Conservation (phyloP, 2,113 vertebrate genomes). For the Daboia siamensis region DNA sequence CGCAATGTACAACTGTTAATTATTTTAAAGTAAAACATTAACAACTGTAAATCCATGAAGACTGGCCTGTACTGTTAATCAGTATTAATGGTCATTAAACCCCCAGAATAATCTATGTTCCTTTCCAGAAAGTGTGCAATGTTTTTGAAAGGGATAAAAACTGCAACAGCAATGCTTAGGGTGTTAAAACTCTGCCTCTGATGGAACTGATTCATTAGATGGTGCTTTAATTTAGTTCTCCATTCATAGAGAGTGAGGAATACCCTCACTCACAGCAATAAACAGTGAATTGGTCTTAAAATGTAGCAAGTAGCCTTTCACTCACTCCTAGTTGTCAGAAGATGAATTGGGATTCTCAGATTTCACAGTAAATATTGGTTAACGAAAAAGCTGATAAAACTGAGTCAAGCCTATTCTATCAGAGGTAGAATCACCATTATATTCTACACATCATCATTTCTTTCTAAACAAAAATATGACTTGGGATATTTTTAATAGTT, state of each 20-base stretch:
- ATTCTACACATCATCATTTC: constrained; percentile 13
- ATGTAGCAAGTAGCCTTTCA: constrained; percentile 5
- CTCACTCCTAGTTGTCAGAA: background rate
- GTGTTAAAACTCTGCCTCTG: background rate
- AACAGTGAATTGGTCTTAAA: constrained; percentile 21
- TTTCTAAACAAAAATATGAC: constrained; percentile 26
- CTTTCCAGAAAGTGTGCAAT: background rate
- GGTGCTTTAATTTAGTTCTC: constrained; percentile 4
- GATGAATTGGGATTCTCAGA: constrained; percentile 4
- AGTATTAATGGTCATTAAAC: background rate
- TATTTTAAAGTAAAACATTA: background rate
- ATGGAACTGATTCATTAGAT: constrained; percentile 2
- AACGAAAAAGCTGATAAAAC: constrained; percentile 26
- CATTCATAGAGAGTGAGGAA: background rate
- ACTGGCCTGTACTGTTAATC: background rate
- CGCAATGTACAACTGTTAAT: background rate
- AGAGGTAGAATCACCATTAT: constrained; percentile 44
- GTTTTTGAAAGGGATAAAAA: background rate
- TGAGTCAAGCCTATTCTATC: constrained; percentile 13
- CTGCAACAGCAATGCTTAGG: constrained; percentile 2
- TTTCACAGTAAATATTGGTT: constrained; percentile 21
- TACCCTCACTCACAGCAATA: background rate
- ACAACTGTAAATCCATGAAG: background rate
- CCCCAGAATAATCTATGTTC: background rate
- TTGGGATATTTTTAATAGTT: background rate